Evolutionary conservation across 2,888 invertebrate species (phyloP), one percentile per base, ranked within the genome.

Genomic region (Sphaerophoria taeniata): DNA sequence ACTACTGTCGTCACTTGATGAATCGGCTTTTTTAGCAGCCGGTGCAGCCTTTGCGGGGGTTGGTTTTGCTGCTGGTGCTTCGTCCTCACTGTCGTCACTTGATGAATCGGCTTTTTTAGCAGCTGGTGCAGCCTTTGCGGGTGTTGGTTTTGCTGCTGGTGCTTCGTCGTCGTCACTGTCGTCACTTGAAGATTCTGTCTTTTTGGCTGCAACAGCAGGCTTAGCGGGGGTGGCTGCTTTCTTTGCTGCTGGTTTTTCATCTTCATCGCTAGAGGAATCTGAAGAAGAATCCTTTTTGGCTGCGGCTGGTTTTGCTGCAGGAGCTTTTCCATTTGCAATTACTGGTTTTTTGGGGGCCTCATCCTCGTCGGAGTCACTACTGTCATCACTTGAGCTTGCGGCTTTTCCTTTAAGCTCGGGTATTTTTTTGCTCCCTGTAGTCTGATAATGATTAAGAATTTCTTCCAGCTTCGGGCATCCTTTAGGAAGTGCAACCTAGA

Each of bases 381-480:
- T 87, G 61, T 91, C 91, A 45, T 92, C 92, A 67, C 91, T 90
- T 14, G 88, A 89, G 84, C 88, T 89, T 1, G 87, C 88, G 2
- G 85, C n/a, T n/a, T n/a, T n/a, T n/a, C n/a, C n/a, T n/a, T n/a
- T n/a, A n/a, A n/a, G n/a, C n/a, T n/a, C n/a, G n/a, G n/a, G n/a
- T n/a, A n/a, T n/a, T n/a, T n/a, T n/a, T n/a, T n/a, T n/a, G n/a
- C n/a, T n/a, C n/a, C n/a, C n/a, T n/a, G n/a, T n/a, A n/a, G n/a
- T n/a, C n/a, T n/a, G n/a, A n/a, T n/a, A n/a, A n/a, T n/a, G 93
- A 6, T 92, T 90, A 24, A 95, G 87, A 12, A 96, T 93, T 11
- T 96, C 95, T 11, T 90, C 87, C n/a, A 96, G 91, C 11, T 93
- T 93, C 0, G 96, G 95, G 0, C 94, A 93, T 71, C 95, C 95